Evolutionary conservation across 2,888 invertebrate genomes (phyloP), one percentile per base, ranked within the genome.

Genomic region (Hydropsyche betteni): DNA sequence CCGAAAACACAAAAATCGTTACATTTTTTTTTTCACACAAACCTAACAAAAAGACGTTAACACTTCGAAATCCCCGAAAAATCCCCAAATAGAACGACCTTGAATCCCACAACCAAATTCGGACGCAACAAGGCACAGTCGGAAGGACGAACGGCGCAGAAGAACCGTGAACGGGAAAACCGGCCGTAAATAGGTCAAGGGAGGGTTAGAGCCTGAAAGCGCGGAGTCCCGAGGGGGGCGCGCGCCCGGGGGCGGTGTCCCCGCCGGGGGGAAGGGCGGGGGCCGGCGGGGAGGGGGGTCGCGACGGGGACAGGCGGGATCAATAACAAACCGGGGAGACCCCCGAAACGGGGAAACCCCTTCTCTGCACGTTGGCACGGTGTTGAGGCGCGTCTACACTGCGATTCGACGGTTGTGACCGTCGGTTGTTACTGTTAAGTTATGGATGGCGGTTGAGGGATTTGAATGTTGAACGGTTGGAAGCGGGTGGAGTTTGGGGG

Each of bases 251-350:
- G 69, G 69, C 34, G 44, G 8, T 2, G 24, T 24, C 24, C 24
- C 24, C 24, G 2, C 44, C 4, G 7, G 2, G 10, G 44, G 44
- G 44, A 10, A 10, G 44, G 7, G 16, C 64, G 7, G 75, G 24
- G 74, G 73, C 38, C 76, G 58, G 53, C 53, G 61, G 64, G 58
- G 52, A 24, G 12, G 61, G 36, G 36, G 36, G 76, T 74, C 74
- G 38, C 55, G 70, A 69, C 36, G 58, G 76, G 74, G 55, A 72
- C 53, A 72, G 72, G 44, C 72, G 72, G 70, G 75, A 75, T 75
- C 75, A 70, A 75, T 75, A 75, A 70, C 75, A 70, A 38, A 75
- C 58, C 73, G 36, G 64, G 16, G 64, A 34, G 34, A 24, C 34
- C 64, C 64, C 55, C n/a, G 34, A 64, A 64, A 24, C 33, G 64